Evolutionary conservation across 53 echinoderm and acorn worm genomes (phyloP).

Genomic region (Patiria pectinifera): DNA sequence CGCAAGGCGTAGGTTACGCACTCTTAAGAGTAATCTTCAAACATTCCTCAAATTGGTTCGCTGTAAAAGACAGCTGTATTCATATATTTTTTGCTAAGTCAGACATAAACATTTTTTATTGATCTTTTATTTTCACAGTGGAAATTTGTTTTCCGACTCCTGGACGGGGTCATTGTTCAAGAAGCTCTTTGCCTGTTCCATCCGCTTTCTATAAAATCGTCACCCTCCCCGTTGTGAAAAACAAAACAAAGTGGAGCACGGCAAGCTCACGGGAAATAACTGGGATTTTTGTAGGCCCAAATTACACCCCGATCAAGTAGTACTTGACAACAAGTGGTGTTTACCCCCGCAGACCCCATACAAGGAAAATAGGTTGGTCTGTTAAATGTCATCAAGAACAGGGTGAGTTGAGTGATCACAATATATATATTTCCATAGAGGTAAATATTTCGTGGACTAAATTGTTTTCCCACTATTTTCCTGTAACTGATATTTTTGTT

Average conservation of each 20-base stretch:
- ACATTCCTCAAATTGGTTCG: not conserved
- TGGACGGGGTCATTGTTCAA: conserved; percentile 3
- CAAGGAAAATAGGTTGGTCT: conserved; percentile 3
- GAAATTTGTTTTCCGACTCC: not conserved
- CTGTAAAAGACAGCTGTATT: not conserved
- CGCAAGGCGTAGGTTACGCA: too few relatives aligned
- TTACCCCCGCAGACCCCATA: conserved; percentile 30
- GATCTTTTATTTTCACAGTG: not conserved
- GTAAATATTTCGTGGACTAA: not conserved
- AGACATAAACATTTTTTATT: not conserved
- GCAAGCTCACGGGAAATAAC: not conserved
- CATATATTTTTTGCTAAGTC: not conserved
- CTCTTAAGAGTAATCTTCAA: not conserved
- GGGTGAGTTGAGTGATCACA: not conserved
- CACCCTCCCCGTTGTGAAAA: not conserved
- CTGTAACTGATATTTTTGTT: too few relatives aligned
- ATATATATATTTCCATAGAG: not conserved
- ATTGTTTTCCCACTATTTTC: too few relatives aligned
- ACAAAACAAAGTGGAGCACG: not conserved
- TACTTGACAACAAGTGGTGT: conserved; percentile 48
- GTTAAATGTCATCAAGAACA: not conserved
- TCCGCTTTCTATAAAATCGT: not conserved
- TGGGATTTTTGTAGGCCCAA: not conserved
- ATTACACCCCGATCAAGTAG: not conserved
- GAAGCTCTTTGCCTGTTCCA: not conserved